phyloP scores from a whole-genome alignment of 2,113 vertebrate species.

The Cyanoramphus novaezelandiae region DNA sequence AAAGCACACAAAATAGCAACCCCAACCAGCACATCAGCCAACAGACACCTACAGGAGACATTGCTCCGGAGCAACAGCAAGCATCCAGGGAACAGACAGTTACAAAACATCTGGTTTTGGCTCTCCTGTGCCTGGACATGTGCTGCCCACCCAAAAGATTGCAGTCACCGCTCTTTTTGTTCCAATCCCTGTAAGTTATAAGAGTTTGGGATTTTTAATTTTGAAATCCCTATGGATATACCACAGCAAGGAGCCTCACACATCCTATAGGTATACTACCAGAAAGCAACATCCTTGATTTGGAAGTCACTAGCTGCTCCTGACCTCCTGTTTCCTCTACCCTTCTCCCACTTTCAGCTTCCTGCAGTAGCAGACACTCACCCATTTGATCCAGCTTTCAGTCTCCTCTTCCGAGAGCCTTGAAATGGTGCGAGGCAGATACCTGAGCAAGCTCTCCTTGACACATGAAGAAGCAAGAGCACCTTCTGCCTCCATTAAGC shows the following conservation, averaged over 20 bases:
- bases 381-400: slow-evolving; percentile 79
- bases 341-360: neutral
- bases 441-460: slow-evolving; percentile 79
- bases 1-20: neutral
- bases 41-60: neutral
- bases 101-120: neutral
- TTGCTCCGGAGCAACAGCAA: neutral
- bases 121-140: neutral
- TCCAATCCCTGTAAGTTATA: fast-evolving
- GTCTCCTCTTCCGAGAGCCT: slow-evolving; percentile 78
- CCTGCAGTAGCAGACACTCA: neutral
- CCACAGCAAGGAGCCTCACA: neutral
- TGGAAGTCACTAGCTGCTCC: neutral
- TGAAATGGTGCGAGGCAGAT: slow-evolving; percentile 77
- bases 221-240: neutral
- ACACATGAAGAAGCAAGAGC: slow-evolving; percentile 70
- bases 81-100: neutral
- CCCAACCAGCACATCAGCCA: neutral
- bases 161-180: neutral
- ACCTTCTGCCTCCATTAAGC: slow-evolving; percentile 73
- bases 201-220: neutral
- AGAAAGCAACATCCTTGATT: neutral
- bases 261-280: neutral
- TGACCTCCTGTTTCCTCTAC: neutral
- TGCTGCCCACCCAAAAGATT: neutral